Evolutionary conservation across 2,888 invertebrate species (phyloP), one percentile per base, ranked within the genome.

Genomic region (Ditula angustiorana): DNA sequence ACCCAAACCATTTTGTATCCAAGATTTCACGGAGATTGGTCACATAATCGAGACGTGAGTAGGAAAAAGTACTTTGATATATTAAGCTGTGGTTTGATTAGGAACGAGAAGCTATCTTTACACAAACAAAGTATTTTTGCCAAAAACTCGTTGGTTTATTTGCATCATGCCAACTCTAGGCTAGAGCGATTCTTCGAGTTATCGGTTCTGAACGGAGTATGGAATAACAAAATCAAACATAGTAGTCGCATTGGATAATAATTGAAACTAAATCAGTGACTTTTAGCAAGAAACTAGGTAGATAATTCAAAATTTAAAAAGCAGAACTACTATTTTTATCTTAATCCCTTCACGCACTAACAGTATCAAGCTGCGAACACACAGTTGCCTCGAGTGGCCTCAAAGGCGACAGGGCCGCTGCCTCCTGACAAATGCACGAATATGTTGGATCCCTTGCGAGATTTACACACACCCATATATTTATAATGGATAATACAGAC

Each of bases 371-470:
- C 49, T 59, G 24, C 49, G 24, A 59, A 59, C 35, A 59, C 59
- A 49, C 49, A 26, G 37, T 37, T 59, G 37, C 50, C 26, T 57
- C 46, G 49, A 59, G 59, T 37, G 21, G 49, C 37, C 49, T 49
- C n/a, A 50, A 49, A 37, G 10, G 49, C 37, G 37, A 59, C 50
- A 59, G 49, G 49, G 59, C 49, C 49, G 50, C 49, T 37, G 49
- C 37, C 37, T 50, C 50, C 50, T 59, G 59, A 59, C 49, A 59
- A 59, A 50, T 59, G 49, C 59, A 59, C 26, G 37, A 50, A 59
- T 59, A 19, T 41, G 49, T 37, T 37, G 49, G 59, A 37, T 28
- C 59, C 37, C 50, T 59, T 37, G 28, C 26, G 21, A 50, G 50
- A 59, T 50, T 50, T 59, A 59, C 59, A 28, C 59, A 50, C 50